Percentiles rank a stretch among this genome's conserved stretches.
Conservation (phyloP, 2,113 vertebrate species). For the Melanotaenia duboulayi region DNA sequence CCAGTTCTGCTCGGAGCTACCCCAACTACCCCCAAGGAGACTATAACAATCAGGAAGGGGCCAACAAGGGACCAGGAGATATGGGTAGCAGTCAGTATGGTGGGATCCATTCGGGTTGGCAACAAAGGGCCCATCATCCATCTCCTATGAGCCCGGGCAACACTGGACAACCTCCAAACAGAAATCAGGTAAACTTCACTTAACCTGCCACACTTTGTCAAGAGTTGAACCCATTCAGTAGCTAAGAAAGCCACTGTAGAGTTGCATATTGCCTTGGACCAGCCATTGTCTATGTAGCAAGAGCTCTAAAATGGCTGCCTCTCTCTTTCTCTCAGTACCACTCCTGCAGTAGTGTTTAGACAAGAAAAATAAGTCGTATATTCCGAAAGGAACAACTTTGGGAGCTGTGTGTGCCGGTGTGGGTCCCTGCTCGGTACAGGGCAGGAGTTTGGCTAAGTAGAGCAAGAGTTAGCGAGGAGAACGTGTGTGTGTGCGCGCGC, state of each 20-base stretch:
- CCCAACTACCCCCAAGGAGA: slow-evolving; percentile 90
- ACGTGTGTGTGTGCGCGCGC: slow-evolving; percentile 42
- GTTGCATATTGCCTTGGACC: slow-evolving; percentile 82
- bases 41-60: slow-evolving; percentile 90
- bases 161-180: slow-evolving; percentile 87
- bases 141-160: slow-evolving; percentile 94
- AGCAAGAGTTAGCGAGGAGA: slow-evolving; percentile 69
- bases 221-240: slow-evolving; percentile 41
- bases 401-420: slow-evolving; percentile 24
- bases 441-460: slow-evolving; percentile 72
- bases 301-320: slow-evolving; percentile 97
- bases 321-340: slow-evolving; percentile 80
- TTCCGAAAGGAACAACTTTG: slow-evolving; percentile 47
- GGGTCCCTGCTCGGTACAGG: slow-evolving; percentile 54
- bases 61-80: slow-evolving; percentile 86
- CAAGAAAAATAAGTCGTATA: slow-evolving; percentile 53
- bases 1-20: slow-evolving; percentile 92
- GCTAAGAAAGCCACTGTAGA: slow-evolving; percentile 44
- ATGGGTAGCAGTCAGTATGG: slow-evolving; percentile 87
- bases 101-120: slow-evolving; percentile 90
- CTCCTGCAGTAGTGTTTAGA: slow-evolving; percentile 68
- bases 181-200: slow-evolving; percentile 89
- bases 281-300: slow-evolving; percentile 91
- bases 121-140: slow-evolving; percentile 93
- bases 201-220: slow-evolving; percentile 49